Percentiles rank a stretch among this genome's conserved stretches.
Evolutionary conservation across 2,888 invertebrate species (phyloP).

Genomic region (Physocephala rufipes): DNA sequence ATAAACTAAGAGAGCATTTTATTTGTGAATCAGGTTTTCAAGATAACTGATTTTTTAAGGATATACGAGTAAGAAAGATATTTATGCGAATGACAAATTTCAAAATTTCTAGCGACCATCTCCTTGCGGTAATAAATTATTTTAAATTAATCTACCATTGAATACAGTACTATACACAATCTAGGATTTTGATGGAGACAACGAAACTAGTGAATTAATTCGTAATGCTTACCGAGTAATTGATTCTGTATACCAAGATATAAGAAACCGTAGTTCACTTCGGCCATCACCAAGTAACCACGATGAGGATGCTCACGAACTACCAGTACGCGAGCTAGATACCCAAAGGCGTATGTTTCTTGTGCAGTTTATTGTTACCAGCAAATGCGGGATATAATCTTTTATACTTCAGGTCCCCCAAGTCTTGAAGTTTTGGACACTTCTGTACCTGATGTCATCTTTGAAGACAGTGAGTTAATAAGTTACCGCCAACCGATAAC

Average conservation of each 20-base stretch:
- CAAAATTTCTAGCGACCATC: too few relatives aligned
- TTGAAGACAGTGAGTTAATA: background rate
- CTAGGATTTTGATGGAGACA: slow-evolving; percentile 5
- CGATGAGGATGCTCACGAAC: background rate
- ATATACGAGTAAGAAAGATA: too few relatives aligned
- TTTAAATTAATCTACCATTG: too few relatives aligned
- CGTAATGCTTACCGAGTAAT: slow-evolving; percentile 41
- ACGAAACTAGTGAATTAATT: slow-evolving; percentile 41
- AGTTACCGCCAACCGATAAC: background rate
- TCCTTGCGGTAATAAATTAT: too few relatives aligned
- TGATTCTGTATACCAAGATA: slow-evolving; percentile 36
- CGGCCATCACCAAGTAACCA: background rate
- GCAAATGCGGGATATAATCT: too few relatives aligned
- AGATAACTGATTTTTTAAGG: too few relatives aligned
- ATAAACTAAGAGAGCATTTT: too few relatives aligned
- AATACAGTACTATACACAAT: too few relatives aligned
- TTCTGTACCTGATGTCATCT: background rate
- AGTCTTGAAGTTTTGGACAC: background rate
- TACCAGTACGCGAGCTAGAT: slow-evolving; percentile 33
- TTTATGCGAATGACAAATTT: too few relatives aligned
- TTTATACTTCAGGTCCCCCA: background rate
- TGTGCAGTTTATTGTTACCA: too few relatives aligned
- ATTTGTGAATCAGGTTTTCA: too few relatives aligned
- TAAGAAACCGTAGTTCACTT: background rate
- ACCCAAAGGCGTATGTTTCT: slow-evolving; percentile 42